Conservation (phyloP, 2,888 invertebrate species). For the Piscicola geometra region DNA sequence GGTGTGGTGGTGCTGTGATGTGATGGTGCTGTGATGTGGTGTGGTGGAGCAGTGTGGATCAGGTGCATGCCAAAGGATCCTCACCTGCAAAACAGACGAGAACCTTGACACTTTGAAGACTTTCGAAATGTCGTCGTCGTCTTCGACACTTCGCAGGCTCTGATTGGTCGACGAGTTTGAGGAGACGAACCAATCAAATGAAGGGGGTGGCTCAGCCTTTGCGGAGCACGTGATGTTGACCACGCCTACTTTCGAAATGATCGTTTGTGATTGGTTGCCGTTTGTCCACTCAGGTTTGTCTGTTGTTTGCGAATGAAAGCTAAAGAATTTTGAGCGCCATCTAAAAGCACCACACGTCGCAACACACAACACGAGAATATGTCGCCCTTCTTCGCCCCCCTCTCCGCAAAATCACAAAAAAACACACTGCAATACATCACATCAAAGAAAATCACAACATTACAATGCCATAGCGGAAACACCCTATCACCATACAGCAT, state of each 20-base stretch:
- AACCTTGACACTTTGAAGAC: neutral
- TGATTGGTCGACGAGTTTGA: neutral
- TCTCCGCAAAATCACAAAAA: too few species aligned
- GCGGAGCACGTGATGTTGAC: neutral
- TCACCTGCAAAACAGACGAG: neutral
- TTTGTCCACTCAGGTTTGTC: constrained; percentile 3
- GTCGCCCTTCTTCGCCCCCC: too few species aligned
- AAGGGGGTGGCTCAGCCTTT: neutral
- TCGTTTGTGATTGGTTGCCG: neutral
- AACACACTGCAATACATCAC: too few species aligned
- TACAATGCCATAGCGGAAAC: too few species aligned
- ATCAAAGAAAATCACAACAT: neutral
- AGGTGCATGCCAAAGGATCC: neutral
- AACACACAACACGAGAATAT: too few species aligned
- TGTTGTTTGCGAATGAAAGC: neutral
- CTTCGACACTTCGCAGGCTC: neutral
- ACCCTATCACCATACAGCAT: too few species aligned
- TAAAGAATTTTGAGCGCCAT: too few species aligned
- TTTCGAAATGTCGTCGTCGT: neutral
- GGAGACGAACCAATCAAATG: neutral
- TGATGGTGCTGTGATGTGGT: too few species aligned
- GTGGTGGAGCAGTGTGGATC: too few species aligned
- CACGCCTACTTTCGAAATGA: neutral
- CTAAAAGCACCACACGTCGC: too few species aligned
- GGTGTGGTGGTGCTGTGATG: too few species aligned